Base-by-base conservation (phyloP, 2,797 vertebrate genomes). In the Sparidentex hasta region DNA sequence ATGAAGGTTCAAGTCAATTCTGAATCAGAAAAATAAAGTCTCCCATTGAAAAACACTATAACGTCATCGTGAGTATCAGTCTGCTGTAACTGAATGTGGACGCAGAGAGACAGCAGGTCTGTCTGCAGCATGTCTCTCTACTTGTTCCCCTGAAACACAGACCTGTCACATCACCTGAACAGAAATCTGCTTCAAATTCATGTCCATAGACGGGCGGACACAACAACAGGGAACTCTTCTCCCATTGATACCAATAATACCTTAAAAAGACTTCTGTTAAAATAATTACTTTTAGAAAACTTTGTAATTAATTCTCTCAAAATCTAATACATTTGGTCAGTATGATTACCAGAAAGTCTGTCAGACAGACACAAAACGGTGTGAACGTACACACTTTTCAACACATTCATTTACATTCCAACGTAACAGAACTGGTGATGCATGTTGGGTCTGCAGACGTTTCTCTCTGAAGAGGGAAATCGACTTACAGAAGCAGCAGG, bases 251-350 rank as follows among this genome's bases (percentile, higher is more conserved):
- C 57, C 33, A 47, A 44, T 16, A 68, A 61, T 4, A 48, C 20
- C 25, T 58, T 18, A 20, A 55, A 65, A 54, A 50, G 16, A 66
- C 29, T 46, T 44, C 13, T 44, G 43, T 44, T 14, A 44, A 47
- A 48, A 59, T 17, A 2, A 46, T 29, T 38, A 33, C 8, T n/a
- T 44, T 71, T 20, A 59, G 18, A 46, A 70, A n/a, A 20, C 17
- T 33, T 33, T 46, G 43, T 17, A 18, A 50, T 59, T 1, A 55
- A 68, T 6, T 64, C 58, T 33, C 59, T 65, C 55, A 12, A 74
- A 69, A 74, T 64, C 0, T 11, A 71, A 75, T 23, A 55, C 18
- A 65, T 84, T 80, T 76, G 66, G 65, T 86, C 52, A 38, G 74
- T 68, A 16, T 29, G 67, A 54, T 56, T 2, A 71, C 16, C 17